A percentile compares a stretch with the other conserved stretches of the same genome.
phyloP scores from a whole-genome alignment of 2,113 vertebrate genomes.

The Lota lota region DNA sequence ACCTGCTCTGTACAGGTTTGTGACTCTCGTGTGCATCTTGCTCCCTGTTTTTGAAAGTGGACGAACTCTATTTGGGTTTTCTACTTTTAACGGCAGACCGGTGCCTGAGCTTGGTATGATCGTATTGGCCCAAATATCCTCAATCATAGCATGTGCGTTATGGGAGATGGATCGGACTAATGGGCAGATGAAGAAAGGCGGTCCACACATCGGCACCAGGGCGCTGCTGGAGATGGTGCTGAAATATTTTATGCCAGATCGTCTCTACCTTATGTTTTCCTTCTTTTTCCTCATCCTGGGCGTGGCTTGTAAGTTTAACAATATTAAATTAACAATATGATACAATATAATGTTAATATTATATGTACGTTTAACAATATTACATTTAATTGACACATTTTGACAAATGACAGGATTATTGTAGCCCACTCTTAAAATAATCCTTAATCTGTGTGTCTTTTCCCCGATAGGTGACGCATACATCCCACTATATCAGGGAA shows the following conservation, averaged over 20 bases:
- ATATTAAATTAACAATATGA: background rate
- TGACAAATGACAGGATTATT: too few species aligned
- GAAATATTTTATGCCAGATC: constrained; percentile 60
- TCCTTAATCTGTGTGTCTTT: background rate
- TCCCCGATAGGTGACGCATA: constrained; percentile 63
- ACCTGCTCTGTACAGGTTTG: constrained; percentile 28
- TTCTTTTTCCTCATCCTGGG: constrained; percentile 72
- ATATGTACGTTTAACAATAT: too few species aligned
- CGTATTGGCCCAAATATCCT: constrained; percentile 16
- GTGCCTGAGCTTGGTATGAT: constrained; percentile 35
- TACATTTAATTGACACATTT: background rate
- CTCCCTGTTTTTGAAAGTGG: constrained; percentile 55
- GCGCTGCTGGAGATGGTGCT: constrained; percentile 63
- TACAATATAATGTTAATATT: background rate
- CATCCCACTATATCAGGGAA: constrained; percentile 74
- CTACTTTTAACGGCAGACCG: background rate
- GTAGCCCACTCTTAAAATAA: too few species aligned
- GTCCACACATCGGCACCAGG: constrained; percentile 4
- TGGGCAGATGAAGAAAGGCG: background rate
- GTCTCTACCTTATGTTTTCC: constrained; percentile 51
- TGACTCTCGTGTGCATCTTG: constrained; percentile 53
- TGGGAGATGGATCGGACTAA: constrained; percentile 58
- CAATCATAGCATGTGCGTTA: constrained; percentile 49
- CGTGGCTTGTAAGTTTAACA: constrained; percentile 70
- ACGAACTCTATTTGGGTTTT: background rate